Evolutionary conservation across 2,113 vertebrate genomes (phyloP).

Genomic region (Epinephelus fuscoguttatus): DNA sequence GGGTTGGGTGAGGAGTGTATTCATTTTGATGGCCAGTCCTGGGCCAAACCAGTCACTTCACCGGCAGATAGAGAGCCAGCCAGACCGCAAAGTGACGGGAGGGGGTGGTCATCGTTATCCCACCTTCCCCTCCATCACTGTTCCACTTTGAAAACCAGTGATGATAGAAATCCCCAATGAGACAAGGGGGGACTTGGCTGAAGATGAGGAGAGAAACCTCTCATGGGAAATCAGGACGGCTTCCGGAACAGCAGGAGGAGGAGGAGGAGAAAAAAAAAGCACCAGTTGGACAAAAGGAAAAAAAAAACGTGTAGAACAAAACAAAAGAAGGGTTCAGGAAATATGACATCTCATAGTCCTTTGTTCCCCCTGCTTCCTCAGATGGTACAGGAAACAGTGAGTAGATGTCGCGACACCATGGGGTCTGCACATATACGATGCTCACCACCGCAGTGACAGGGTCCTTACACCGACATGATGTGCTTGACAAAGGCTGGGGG

Average conservation of each 20-base stretch:
- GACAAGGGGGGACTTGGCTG: constrained; percentile 22
- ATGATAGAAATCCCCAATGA: constrained; percentile 42
- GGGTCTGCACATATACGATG: constrained; percentile 86
- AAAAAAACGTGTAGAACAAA: constrained; percentile 65
- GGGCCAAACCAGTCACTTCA: constrained; percentile 82
- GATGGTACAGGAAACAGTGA: constrained; percentile 80
- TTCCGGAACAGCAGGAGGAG: constrained; percentile 56
- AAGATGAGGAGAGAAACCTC: constrained; percentile 49
- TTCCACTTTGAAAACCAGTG: constrained; percentile 65
- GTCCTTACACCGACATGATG: constrained; percentile 95
- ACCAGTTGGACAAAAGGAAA: constrained; percentile 75
- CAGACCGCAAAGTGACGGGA: constrained; percentile 46
- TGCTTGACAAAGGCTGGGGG: constrained; percentile 96
- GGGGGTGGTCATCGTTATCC: constrained; percentile 47
- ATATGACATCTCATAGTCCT: constrained; percentile 85
- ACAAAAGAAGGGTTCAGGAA: constrained; percentile 80
- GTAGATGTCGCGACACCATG: constrained; percentile 86
- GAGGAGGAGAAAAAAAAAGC: constrained; percentile 61
- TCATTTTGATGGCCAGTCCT: constrained; percentile 82
- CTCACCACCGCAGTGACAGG: constrained; percentile 68
- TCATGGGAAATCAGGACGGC: constrained; percentile 50
- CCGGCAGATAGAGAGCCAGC: constrained; percentile 60
- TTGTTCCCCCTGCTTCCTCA: constrained; percentile 80
- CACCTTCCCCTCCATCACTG: constrained; percentile 63
- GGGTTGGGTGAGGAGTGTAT: constrained; percentile 52